Evolutionary conservation across 2,113 vertebrate genomes (phyloP).

Genomic region (Crocuta crocuta): DNA sequence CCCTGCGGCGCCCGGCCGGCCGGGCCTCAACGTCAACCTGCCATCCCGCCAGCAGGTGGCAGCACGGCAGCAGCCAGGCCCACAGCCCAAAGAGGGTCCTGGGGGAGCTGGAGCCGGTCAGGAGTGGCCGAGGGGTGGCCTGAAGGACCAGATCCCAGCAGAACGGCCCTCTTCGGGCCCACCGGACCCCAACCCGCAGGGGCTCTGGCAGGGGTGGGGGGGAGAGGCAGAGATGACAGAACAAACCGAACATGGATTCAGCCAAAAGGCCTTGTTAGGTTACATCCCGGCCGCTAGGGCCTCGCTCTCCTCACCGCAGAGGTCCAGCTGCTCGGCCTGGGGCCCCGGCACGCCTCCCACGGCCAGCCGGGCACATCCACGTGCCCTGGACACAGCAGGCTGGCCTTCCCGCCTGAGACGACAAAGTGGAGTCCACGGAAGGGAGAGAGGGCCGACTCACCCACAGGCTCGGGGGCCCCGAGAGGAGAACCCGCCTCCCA

Average conservation of each 20-base stretch:
- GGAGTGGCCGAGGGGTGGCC: neutral
- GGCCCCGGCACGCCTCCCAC: neutral
- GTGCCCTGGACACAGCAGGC: neutral
- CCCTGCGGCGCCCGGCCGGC: neutral
- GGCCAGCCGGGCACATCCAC: rapidly evolving
- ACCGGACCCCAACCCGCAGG: rapidly evolving
- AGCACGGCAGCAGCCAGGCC: neutral
- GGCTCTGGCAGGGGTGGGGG: neutral
- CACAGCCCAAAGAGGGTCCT: rapidly evolving
- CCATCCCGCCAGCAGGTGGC: neutral
- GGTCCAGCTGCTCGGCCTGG: neutral
- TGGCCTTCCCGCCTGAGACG: neutral
- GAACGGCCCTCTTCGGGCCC: neutral
- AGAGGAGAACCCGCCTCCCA: neutral
- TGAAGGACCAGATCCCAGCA: neutral
- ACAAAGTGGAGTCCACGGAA: neutral
- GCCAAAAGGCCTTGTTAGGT: neutral
- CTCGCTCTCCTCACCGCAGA: rapidly evolving
- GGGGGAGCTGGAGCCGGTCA: neutral
- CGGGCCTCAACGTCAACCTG: neutral
- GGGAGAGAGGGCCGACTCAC: neutral
- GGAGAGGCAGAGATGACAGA: neutral
- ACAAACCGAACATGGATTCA: neutral
- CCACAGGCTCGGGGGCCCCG: neutral
- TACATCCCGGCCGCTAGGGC: neutral